Base-by-base conservation (phyloP, 2,113 vertebrate genomes). In the Delphinapterus leucas region DNA sequence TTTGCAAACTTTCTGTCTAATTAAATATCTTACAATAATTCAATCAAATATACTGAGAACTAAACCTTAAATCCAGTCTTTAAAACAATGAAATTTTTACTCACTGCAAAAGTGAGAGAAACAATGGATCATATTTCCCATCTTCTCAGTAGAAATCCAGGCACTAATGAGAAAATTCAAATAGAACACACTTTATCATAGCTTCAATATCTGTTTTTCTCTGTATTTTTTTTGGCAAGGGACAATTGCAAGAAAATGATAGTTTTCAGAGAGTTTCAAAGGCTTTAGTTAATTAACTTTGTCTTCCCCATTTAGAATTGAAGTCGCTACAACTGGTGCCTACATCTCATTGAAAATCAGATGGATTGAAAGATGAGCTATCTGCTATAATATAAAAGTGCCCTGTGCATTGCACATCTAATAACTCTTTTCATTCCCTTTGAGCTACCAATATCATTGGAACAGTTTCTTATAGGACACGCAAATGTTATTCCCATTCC, bases 251-350 rank as follows among this genome's bases (percentile, higher is more conserved):
- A 61, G 65, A 87, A 92, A 97, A 93, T 63, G 87, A 23, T 73
- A 68, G 3, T 93, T 98, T 97, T 96, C 47, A 31, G 97, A n/a
- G 0, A 21, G 47, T 53, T 92, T 93, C 65, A 85, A 97, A 94
- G 33, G 60, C 47, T 71, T 81, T 36, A 88, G 7, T 97, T 94
- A 97, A 79, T 97, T 96, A 97, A 88, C 21, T 86, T 96, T 38
- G 76, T 89, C n/a, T 88, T 97, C 67, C 41, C 53, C 49, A 88
- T 10, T 70, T 65, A 93, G 92, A 44, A 95, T 58, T 44, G 18
- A 15, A 74, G 73, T 94, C 6, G 63, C 65, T 82, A 4, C 49
- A 63, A 67, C 31, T 88, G 92, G 20, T 0, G 63, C 90, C 94
- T 68, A 26, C 6, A 67, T 92, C 67, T 96, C 92, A 81, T 21